Evolutionary conservation across 2,888 invertebrate species (phyloP).

Genomic region (Conistra vaccinii): DNA sequence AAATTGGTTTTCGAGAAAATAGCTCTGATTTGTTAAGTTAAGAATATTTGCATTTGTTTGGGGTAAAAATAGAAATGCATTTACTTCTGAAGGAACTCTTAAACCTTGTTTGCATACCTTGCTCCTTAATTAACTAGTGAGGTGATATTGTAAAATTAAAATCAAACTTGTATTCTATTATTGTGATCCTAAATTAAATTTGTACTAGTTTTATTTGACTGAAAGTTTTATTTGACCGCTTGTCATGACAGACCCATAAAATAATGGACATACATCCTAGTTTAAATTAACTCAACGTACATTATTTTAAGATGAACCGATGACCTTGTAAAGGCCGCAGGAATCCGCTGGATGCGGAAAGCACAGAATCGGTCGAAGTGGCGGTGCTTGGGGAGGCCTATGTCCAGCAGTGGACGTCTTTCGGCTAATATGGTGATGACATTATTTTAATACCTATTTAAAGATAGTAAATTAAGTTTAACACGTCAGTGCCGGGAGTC

Average conservation of each 20-base stretch:
- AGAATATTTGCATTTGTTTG: conserved; percentile 62
- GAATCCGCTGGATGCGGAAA: too few species aligned
- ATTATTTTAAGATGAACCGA: background rate
- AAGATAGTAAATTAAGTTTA: background rate
- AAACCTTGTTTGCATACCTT: conserved; percentile 50
- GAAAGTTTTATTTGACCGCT: conserved; percentile 74
- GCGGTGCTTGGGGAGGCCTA: too few species aligned
- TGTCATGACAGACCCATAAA: background rate
- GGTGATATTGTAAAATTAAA: conserved; percentile 76
- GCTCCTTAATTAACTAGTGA: conserved; percentile 62
- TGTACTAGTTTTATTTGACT: conserved; percentile 80
- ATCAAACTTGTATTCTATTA: conserved; percentile 74
- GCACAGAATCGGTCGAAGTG: too few species aligned
- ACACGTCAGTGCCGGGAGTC: background rate
- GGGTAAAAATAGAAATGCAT: conserved; percentile 58
- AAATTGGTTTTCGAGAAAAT: conserved; percentile 52
- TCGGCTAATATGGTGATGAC: too few species aligned
- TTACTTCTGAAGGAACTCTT: conserved; percentile 56
- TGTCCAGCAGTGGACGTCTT: too few species aligned
- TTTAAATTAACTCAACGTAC: background rate
- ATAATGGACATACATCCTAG: background rate
- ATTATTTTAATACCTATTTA: background rate
- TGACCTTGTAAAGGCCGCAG: too few species aligned
- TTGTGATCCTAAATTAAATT: conserved; percentile 89
- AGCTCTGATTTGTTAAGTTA: conserved; percentile 43